Evolutionary conservation across 2,797 vertebrate genomes (phyloP).

Genomic region (Pangasius sanitwongsei): DNA sequence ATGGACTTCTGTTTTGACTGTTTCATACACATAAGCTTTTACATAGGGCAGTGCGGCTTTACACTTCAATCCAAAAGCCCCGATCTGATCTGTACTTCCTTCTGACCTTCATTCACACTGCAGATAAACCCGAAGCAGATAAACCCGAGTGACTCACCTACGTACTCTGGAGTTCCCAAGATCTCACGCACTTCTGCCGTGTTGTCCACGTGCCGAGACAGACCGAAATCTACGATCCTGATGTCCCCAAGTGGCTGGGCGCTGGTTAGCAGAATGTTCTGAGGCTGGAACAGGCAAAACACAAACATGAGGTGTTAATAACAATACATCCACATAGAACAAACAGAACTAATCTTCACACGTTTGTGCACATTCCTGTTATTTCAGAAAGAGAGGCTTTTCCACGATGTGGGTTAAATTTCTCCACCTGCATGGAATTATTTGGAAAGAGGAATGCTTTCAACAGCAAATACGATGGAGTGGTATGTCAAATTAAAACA

Average conservation of each 20-base stretch:
- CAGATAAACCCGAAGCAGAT: background rate
- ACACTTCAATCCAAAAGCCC: background rate
- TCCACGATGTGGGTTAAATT: background rate
- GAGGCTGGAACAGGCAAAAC: conserved; percentile 71
- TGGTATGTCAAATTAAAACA: background rate
- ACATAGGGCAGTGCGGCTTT: background rate
- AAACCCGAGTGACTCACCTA: conserved; percentile 73
- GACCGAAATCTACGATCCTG: conserved; percentile 84
- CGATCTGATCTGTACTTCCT: background rate
- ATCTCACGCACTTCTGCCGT: conserved; percentile 81
- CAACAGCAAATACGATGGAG: conserved; percentile 1
- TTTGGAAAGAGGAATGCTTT: conserved; percentile 5
- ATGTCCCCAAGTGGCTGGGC: conserved; percentile 81
- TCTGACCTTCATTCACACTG: background rate
- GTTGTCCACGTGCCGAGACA: conserved; percentile 79
- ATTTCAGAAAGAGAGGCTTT: background rate
- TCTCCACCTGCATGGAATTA: background rate
- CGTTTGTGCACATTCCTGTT: background rate
- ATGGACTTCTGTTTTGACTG: background rate
- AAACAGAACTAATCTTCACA: too few species aligned
- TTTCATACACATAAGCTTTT: background rate
- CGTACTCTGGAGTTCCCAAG: conserved; percentile 84
- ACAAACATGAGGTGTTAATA: background rate
- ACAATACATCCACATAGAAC: background rate
- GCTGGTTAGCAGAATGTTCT: conserved; percentile 83